A percentile compares a stretch with the other conserved stretches of the same genome.
Conservation (phyloP, 2,113 vertebrate species). For the Nematolebias whitei region DNA sequence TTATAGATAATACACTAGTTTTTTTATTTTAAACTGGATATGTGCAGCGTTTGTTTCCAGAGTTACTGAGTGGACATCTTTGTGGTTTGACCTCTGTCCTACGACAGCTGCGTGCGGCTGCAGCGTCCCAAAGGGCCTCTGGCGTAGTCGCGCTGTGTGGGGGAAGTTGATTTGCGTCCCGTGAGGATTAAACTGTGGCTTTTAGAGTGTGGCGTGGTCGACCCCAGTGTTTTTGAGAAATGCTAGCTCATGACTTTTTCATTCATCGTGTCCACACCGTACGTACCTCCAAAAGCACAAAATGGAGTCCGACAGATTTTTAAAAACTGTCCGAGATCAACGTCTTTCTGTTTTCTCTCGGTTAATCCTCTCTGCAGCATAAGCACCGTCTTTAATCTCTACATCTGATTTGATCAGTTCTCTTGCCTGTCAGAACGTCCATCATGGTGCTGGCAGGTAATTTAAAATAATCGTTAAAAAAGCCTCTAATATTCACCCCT, state of each 20-base stretch:
- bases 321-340: slow-evolving; percentile 25
- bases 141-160: slow-evolving; percentile 29
- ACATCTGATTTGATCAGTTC: slow-evolving; percentile 8
- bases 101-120: slow-evolving; percentile 34
- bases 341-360: background rate
- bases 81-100: slow-evolving; percentile 18
- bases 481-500: slow-evolving; percentile 35
- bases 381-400: slow-evolving; percentile 7
- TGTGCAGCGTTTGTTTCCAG: slow-evolving; percentile 26
- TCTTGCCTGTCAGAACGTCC: background rate
- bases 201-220: slow-evolving; percentile 35
- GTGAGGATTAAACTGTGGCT: slow-evolving; percentile 22
- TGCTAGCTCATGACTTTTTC: slow-evolving; percentile 61
- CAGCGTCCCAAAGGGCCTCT: slow-evolving; percentile 35
- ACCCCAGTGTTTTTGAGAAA: slow-evolving; percentile 23
- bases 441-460: background rate
- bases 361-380: slow-evolving; percentile 10
- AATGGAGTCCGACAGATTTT: slow-evolving; percentile 23
- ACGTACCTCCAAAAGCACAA: slow-evolving; percentile 32
- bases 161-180: slow-evolving; percentile 56
- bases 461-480: slow-evolving; percentile 16
- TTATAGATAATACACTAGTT: slow-evolving; percentile 36
- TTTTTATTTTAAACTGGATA: slow-evolving; percentile 17
- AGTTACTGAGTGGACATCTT: slow-evolving; percentile 27
- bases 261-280: slow-evolving; percentile 32